Base-by-base conservation (phyloP, 2,113 vertebrate species). In the Vimba vimba region DNA sequence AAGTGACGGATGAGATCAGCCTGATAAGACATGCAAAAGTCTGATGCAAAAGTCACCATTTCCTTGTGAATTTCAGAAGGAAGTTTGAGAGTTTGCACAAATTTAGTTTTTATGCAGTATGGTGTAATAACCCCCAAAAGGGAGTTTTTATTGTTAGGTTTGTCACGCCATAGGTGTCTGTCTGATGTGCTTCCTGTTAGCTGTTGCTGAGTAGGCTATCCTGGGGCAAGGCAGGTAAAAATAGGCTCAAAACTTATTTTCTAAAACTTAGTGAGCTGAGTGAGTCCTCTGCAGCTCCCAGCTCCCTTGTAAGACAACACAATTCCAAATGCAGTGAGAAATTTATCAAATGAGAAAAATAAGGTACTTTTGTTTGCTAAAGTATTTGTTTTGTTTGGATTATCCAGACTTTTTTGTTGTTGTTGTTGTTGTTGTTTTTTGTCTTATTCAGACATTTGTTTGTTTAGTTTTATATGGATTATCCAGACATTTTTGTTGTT, bases 221-320 rank as follows among this genome's bases (percentile, higher is more conserved):
- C 79, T 82, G 79, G 62, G 79, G 79, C 79, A 52, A 82, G 27
- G 39, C 60, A 64, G n/a, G 59, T 25, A 27, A 62, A 64, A 80
- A 64, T 30, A 64, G 39, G 39, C 45, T 19, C 15, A 77, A 47
- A 75, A 75, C 39, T n/a, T 73, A n/a, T 2, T 13, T 5, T 73
- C 21, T 45, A n/a, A 45, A 71, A 73, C 23, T n/a, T 74, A 27
- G 12, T 27, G 1, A 15, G 71, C 71, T 25, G 30, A 30, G 30
- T 30, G 30, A 25, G 11, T 27, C n/a, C 27, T 17, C 43, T 75
- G 12, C 23, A 74, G 23, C 39, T 47, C 23, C 3, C 23, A 74
- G 12, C 39, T 47, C 23, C 6, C 39, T 74, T 25, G 0, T 74
- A 74, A 47, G 71, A 23, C 23, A 25, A 74, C 11, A 15, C 1